Percentiles rank a stretch among this genome's conserved stretches.
phyloP scores from a whole-genome alignment of 2,113 vertebrate species.

The Corythoichthys haematopterus region DNA sequence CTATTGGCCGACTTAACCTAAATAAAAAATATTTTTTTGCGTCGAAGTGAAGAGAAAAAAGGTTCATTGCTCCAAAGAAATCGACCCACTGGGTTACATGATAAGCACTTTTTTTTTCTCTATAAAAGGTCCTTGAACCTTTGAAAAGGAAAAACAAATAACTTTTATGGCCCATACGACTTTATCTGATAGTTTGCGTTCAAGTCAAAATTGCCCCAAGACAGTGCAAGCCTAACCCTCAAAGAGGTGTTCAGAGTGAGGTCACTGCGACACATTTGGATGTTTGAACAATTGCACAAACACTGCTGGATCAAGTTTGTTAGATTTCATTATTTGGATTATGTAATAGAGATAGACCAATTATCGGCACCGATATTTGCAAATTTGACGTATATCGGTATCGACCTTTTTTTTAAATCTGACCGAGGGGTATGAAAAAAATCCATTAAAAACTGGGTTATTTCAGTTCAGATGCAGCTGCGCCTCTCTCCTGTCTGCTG shows the following conservation, averaged over 20 bases:
- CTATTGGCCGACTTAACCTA: background rate
- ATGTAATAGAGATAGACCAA: too few relatives aligned
- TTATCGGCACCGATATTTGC: too few relatives aligned
- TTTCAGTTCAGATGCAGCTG: too few relatives aligned
- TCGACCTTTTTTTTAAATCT: too few relatives aligned
- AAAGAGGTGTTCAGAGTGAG: background rate
- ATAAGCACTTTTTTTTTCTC: background rate
- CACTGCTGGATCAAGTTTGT: background rate
- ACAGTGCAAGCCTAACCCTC: background rate
- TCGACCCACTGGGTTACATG: background rate
- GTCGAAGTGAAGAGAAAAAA: background rate
- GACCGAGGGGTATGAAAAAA: too few relatives aligned
- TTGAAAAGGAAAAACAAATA: constrained; percentile 50
- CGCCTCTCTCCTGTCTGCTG: too few relatives aligned
- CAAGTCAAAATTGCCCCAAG: constrained; percentile 19
- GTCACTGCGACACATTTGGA: constrained; percentile 8
- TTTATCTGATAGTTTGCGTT: constrained; percentile 58
- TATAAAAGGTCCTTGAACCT: constrained; percentile 55
- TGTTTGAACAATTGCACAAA: background rate
- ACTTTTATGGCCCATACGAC: constrained; percentile 34
- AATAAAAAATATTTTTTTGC: background rate
- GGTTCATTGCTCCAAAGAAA: background rate
- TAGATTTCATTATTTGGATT: too few relatives aligned
- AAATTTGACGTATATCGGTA: too few relatives aligned
- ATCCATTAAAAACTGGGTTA: too few relatives aligned